These are phyloP conservation scores for Discoglossus pictus DNA, from an alignment of 2,797 vertebrate species.

Conservation along the genomic window DNA sequence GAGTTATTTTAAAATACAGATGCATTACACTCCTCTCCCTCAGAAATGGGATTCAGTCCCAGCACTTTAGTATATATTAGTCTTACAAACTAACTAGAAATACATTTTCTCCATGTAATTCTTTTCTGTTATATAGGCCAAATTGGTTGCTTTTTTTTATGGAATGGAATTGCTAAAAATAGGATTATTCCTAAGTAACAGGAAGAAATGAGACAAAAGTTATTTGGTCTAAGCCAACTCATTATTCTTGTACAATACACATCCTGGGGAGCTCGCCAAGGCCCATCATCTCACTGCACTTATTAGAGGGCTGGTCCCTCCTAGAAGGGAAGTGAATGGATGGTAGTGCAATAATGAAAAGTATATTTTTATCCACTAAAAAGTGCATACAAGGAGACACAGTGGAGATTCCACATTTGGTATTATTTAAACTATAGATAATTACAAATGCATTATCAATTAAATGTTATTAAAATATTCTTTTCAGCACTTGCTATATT, in stretches of 20 bases:
- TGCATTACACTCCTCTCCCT: no score
- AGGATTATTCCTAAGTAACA: slow-evolving; percentile 20
- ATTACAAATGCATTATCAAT: no score
- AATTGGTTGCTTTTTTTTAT: slow-evolving; percentile 8
- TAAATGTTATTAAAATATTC: no score
- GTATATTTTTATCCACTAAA: no score
- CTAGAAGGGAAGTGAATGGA: slow-evolving; percentile 24
- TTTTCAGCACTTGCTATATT: no score
- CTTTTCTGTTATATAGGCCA: neutral
- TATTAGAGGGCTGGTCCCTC: neutral
- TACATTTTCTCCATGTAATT: neutral
- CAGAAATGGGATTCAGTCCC: no score
- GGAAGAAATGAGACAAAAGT: slow-evolving; percentile 42
- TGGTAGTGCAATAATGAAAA: neutral
- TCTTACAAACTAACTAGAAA: no score
- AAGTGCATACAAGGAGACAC: no score
- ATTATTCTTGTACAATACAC: slow-evolving; percentile 22
- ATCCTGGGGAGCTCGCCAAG: slow-evolving; percentile 19
- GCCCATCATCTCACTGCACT: slow-evolving; percentile 16
- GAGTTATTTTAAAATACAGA: no score
- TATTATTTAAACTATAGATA: no score
- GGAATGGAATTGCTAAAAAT: slow-evolving; percentile 27
- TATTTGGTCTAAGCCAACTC: slow-evolving; percentile 13
- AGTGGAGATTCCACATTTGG: no score
- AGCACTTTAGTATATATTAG: no score